These are phyloP conservation scores for Dicerorhinus sumatrensis DNA, from an alignment of 2,113 vertebrate species.

Conservation along the genomic window DNA sequence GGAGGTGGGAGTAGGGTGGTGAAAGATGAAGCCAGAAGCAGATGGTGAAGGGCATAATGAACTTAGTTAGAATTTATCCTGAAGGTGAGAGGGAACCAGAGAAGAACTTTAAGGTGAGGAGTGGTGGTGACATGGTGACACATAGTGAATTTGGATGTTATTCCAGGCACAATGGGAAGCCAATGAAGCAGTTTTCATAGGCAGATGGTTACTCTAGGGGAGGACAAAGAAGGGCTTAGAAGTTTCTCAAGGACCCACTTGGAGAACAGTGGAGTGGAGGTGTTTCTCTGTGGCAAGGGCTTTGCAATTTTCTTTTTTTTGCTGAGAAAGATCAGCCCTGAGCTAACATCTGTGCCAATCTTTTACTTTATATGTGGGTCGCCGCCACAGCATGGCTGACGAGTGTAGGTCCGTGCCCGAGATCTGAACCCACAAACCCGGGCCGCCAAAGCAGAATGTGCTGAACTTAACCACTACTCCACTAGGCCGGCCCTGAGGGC, in stretches of 20 bases:
- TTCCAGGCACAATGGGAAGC: not conserved
- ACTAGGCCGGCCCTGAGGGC: too few species aligned
- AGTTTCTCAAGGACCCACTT: not conserved
- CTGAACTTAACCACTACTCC: too few species aligned
- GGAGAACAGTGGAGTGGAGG: not conserved
- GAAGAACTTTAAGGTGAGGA: not conserved
- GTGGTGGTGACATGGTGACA: rapidly evolving
- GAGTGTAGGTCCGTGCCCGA: too few species aligned
- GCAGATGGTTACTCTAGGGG: not conserved
- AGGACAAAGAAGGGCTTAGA: not conserved
- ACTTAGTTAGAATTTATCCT: rapidly evolving
- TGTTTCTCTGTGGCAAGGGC: not conserved
- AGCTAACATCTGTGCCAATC: too few species aligned
- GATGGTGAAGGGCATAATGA: not conserved
- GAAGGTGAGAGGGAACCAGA: not conserved
- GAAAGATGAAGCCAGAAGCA: not conserved
- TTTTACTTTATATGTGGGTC: too few species aligned
- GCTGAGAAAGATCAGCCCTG: too few species aligned
- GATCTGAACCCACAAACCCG: too few species aligned
- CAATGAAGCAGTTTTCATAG: not conserved
- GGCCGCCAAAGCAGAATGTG: too few species aligned
- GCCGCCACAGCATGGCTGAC: too few species aligned
- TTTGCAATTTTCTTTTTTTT: not conserved
- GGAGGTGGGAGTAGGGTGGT: not conserved
- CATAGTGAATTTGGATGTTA: not conserved